These are phyloP conservation scores for Brachionus paranguensis DNA, from an alignment of 1,140 invertebrate species.

Conservation along the genomic window DNA sequence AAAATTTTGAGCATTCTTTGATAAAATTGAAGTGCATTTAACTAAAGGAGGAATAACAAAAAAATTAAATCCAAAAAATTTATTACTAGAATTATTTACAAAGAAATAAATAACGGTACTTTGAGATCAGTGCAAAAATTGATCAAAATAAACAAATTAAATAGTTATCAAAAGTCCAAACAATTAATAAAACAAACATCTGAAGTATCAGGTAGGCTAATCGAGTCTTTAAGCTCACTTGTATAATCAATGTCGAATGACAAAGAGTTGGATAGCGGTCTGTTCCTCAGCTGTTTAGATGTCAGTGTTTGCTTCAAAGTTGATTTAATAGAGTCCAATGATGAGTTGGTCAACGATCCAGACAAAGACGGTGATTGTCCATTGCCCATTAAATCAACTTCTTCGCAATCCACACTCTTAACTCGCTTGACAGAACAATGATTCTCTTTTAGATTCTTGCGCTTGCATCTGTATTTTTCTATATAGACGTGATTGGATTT, in stretches of 20 bases:
- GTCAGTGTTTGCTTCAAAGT: not conserved
- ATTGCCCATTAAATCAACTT: not conserved
- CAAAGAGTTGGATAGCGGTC: not conserved
- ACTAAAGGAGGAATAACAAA: too few relatives aligned
- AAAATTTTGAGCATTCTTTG: too few relatives aligned
- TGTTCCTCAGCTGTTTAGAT: not conserved
- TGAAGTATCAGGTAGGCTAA: not conserved
- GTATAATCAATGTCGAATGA: not conserved
- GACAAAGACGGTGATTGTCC: not conserved
- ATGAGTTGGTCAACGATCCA: not conserved
- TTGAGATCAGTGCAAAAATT: not conserved
- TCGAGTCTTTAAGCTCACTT: not conserved
- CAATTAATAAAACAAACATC: slow-evolving; percentile 21
- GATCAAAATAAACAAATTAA: not conserved
- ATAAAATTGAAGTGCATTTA: too few relatives aligned
- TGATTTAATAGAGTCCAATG: not conserved
- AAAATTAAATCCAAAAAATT: not conserved
- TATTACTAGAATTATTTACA: not conserved
- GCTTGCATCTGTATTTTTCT: slow-evolving; percentile 1
- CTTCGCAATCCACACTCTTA: not conserved
- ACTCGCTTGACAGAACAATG: not conserved
- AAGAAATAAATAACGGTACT: not conserved
- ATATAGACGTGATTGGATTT: slow-evolving; percentile 26
- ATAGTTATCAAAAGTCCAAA: not conserved
- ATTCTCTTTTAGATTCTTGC: not conserved